Base-by-base conservation (phyloP, 2,113 vertebrate species). In the Isichthys henryi region DNA sequence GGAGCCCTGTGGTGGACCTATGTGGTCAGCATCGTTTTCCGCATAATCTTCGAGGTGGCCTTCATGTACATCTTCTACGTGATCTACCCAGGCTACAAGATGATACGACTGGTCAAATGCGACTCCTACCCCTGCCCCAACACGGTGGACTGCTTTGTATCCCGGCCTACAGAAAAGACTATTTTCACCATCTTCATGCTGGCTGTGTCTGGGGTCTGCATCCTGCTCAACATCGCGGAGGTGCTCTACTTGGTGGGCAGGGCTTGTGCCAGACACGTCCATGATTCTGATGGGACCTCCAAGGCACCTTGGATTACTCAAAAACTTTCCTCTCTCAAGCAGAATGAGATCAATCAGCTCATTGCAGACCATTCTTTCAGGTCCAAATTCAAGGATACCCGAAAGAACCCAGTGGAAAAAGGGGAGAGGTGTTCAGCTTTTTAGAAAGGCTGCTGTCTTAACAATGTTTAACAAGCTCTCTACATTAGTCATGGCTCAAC, bases 151-250 rank as follows among this genome's bases (percentile, higher is more conserved):
- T 99, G 98, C 93, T 99, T 99, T 46, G 96, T 99, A 91, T 99
- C 98, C 49, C 95, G 98, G 15, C 98, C 98, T 82, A 99, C 98
- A 0, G 98, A 99, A 95, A 99, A 99, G 94, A 99, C 98, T 83
- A 95, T 99, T 87, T 99, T 99, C 93, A 99, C 98, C 0, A 96
- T 99, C 92, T 99, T 99, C 93, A 99, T 99, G 98, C 96, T 99
- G 93, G 94, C 96, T 0, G 97, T 97, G 89, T 99, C 98, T 0
- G 97, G 97, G 21, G 90, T 99, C 89, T 99, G 98, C 91, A 97
- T 99, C 31, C 74, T 99, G 92, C 97, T 99, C 90, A 99, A 99
- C 88, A 90, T 99, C 92, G 97, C 97, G 0, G 98, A 99, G 95
- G 94, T 98, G 89, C 91, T 96, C 19, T 99, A 98, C 94, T 96